phyloP scores from a whole-genome alignment of 2,888 invertebrate species.

The Trissonchulus latispiculum region DNA sequence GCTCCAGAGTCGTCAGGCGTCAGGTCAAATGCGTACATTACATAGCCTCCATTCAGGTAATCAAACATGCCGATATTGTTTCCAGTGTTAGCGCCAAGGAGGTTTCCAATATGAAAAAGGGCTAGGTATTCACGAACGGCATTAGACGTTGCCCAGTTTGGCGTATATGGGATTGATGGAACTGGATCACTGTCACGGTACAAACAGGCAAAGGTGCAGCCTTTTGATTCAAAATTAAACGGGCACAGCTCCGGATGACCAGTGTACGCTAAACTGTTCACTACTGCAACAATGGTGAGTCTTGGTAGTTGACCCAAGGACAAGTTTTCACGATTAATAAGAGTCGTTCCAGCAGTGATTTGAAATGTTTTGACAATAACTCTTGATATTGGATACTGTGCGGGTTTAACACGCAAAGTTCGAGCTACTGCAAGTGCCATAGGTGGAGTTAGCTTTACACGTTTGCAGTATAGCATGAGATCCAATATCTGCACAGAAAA shows the following conservation, averaged over 20 bases:
- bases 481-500: background rate
- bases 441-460: no score
- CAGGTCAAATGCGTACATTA: no score
- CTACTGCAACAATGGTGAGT: background rate
- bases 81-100: background rate
- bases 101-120: background rate
- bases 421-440: no score
- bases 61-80: background rate
- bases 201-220: background rate
- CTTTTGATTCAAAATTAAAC: constrained; percentile 10
- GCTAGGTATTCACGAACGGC: constrained; percentile 4
- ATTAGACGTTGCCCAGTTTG: background rate
- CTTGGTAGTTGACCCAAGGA: background rate
- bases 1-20: no score
- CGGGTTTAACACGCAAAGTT: no score
- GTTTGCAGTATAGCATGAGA: background rate
- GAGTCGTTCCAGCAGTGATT: background rate
- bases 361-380: constrained; percentile 11
- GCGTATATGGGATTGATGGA: background rate
- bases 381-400: background rate
- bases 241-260: background rate
- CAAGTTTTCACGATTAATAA: constrained; percentile 6
- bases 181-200: no score
- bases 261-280: no score
- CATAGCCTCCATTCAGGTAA: no score